Evolutionary conservation across 2,113 vertebrate species (phyloP).

Genomic region (Oreochromis aureus): DNA sequence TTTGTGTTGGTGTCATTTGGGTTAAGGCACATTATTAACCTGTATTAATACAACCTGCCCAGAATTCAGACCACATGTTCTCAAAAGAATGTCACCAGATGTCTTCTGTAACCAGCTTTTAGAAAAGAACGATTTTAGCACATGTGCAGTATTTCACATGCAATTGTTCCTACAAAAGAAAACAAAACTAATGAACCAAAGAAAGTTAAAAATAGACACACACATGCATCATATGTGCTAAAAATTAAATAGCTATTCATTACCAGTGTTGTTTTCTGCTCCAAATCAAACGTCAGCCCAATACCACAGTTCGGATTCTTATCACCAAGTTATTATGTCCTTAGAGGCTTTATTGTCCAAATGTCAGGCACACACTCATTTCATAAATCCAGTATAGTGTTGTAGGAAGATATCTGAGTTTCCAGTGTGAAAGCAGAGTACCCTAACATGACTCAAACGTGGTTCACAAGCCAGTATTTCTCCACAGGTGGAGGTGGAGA

Average conservation of each 20-base stretch:
- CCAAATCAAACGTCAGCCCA: background rate
- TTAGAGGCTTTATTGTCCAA: background rate
- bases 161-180: background rate
- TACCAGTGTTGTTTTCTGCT: background rate
- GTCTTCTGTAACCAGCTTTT: background rate
- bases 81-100: fast-evolving
- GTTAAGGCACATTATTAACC: background rate
- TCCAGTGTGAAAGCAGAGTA: background rate
- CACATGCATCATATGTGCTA: background rate
- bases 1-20: fast-evolving
- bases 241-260: fast-evolving
- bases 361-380: background rate
- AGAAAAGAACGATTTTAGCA: background rate
- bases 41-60: background rate
- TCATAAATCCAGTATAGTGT: background rate
- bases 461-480: background rate
- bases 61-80: background rate
- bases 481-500: background rate
- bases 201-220: background rate
- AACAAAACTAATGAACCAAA: background rate
- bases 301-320: fast-evolving
- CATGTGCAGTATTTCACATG: background rate
- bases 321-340: background rate
- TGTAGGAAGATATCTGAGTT: background rate
- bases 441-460: background rate